Percentiles rank a stretch among this genome's conserved stretches.
Evolutionary conservation across 2,888 invertebrate species (phyloP).

Genomic region (Hypomecis punctinalis): DNA sequence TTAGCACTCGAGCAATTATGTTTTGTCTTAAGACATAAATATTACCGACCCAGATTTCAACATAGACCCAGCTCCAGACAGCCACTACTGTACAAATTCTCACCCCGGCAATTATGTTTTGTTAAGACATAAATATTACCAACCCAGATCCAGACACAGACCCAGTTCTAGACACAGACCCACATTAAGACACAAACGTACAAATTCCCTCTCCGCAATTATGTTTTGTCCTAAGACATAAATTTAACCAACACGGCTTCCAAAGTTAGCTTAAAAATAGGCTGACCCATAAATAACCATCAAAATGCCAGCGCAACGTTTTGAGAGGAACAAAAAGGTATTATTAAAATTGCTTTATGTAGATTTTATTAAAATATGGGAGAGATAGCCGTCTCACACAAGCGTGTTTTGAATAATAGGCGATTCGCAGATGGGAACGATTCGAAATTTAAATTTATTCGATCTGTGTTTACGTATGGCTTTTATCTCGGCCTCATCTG

Average conservation of each 20-base stretch:
- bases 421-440: neutral
- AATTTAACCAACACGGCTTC: neutral
- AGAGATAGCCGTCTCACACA: slow-evolving; percentile 9
- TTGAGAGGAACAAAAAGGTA: slow-evolving; percentile 1
- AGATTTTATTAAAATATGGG: slow-evolving; percentile 15
- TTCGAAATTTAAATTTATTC: slow-evolving; percentile 5
- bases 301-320: slow-evolving; percentile 4
- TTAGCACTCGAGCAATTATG: no score
- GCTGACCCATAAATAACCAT: slow-evolving; percentile 4
- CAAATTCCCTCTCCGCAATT: neutral
- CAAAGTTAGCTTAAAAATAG: slow-evolving; percentile 3
- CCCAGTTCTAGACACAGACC: neutral
- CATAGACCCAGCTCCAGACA: no score
- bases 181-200: neutral
- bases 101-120: no score
- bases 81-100: no score
- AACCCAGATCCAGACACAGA: no score
- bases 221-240: neutral
- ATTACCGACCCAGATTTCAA: no score
- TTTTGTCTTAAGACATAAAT: no score
- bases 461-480: neutral
- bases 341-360: slow-evolving; percentile 11
- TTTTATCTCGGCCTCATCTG: neutral
- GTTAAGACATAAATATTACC: no score
- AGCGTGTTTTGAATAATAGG: slow-evolving; percentile 10